Base-by-base conservation (phyloP, 1,140 invertebrate genomes). In the Phymastichus coffea region DNA sequence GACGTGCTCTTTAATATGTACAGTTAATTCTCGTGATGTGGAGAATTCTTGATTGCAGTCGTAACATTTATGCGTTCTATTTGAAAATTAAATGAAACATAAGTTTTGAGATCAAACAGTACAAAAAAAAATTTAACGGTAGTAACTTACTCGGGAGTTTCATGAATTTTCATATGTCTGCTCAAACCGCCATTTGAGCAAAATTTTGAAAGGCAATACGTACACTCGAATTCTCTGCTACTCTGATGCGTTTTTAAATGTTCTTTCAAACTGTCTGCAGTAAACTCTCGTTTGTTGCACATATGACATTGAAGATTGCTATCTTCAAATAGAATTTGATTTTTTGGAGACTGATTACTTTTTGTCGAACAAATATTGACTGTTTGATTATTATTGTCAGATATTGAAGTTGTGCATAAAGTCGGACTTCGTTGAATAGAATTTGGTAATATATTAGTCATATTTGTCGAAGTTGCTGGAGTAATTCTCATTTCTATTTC, bases 191-290 rank as follows among this genome's bases (percentile, higher is more conserved):
- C 61, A 3, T 75, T 73, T 0, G 81, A 82, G 12, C 74, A 72
- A 65, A 84, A 85, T 54, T 68, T 74, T 15, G 74, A 69, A 4
- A 64, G 62, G 66, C 84, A 86, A 37, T 75, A 70, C 2, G 70
- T 62, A 63, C 83, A 85, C 19, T 72, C 65, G 28, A 70, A 78
- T 37, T 71, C 68, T 52, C 72, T 76, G 0, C 44, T 17, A 12
- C 67, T 69, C 14, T 66, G 63, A 71, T 87, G 86, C 2, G 80
- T 84, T 52, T 81, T 79, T 17, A 84, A 70, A 68, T 87, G 85
- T 59, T 83, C 79, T 73, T 77, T 75, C 2, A 77, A 62, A 28
- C 38, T 54, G 1, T 61, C 49, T 23, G 63, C 62, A 2, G 66
- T 70, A 14, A 75, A 71, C 30, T 63, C 66, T 65, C 64, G 66